These are phyloP conservation scores for Tinamus major DNA, from an alignment of 2,797 vertebrate species.

Conservation along the genomic window DNA sequence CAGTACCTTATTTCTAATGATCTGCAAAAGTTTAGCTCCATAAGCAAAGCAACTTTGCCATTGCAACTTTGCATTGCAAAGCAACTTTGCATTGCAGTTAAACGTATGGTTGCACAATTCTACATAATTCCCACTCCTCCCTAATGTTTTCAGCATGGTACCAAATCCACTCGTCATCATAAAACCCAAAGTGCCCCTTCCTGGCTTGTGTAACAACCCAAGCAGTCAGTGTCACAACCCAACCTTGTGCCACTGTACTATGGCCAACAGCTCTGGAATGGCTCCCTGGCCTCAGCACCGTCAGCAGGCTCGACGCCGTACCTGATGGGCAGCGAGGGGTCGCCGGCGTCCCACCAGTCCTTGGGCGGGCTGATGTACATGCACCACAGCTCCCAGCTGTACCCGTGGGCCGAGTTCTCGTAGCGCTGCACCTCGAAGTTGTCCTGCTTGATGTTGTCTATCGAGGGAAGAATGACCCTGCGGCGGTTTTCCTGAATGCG, in stretches of 20 bases:
- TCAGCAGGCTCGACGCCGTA: not conserved
- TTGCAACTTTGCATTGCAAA: not conserved
- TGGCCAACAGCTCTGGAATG: no score
- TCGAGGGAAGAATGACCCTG: constrained; percentile 94
- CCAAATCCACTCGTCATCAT: not conserved
- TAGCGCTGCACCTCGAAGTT: constrained; percentile 95
- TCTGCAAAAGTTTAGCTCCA: not conserved
- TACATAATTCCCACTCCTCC: not conserved
- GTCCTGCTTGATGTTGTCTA: constrained; percentile 98
- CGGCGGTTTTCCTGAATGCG: constrained; percentile 93
- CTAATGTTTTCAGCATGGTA: not conserved
- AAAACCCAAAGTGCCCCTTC: not conserved
- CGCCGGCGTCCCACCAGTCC: constrained; percentile 95
- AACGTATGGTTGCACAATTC: not conserved
- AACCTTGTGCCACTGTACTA: rapidly evolving
- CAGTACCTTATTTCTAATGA: not conserved
- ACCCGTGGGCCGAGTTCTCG: constrained; percentile 94
- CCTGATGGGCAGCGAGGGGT: constrained; percentile 95
- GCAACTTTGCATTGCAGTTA: not conserved
- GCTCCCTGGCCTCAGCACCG: not conserved
- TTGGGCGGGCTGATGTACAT: constrained; percentile 98
- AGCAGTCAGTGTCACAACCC: no score
- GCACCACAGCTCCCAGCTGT: constrained; percentile 99
- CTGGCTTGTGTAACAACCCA: not conserved
- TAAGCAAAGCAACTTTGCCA: not conserved